Evolutionary conservation across 2,113 vertebrate genomes (phyloP), one percentile per base, ranked within the genome.

Genomic region (Scortum barcoo): DNA sequence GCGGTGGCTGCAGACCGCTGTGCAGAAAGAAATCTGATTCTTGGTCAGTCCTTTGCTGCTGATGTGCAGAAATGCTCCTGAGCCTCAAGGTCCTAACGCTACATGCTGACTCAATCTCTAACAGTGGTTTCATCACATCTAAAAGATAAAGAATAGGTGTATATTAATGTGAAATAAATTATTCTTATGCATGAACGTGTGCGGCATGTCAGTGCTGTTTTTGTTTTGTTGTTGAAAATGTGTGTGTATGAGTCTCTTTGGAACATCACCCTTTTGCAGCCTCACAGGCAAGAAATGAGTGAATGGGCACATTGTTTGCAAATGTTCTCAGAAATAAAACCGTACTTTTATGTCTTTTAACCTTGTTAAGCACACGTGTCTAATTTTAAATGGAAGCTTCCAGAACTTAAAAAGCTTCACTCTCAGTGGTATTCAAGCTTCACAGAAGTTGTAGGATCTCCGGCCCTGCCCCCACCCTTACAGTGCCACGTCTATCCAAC

Each of bases 401-500:
- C 24, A 82, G 68, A 75, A 77, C 22, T 44, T 28, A 30, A 26
- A 69, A 76, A 82, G 36, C 51, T 73, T 84, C n/a, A 44, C 17
- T 53, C 26, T 53, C 26, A 46, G 40, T 19, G 7, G 57, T 12
- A 11, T 30, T 46, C 8, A 20, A 60, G n/a, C 48, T 68, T 69
- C 26, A 61, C 14, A 53, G 76, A 74, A 46, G 54, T 63, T 44
- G 73, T 42, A 44, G 1, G 74, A 24, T 60, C 53, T 80, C 33
- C 46, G 67, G 26, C 86, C 81, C 78, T 44, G 66, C 61, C 82
- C 85, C 79, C 61, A 63, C 75, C 65, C 28, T 79, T 73, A 85
- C 51, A 80, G 20, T 95, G 95, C 94, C 94, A 95, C 94, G 91
- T 95, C 73, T 84, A 26, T 91, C 33, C 40, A 67, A 30, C 82